A percentile compares a stretch with the other conserved stretches of the same genome.
These are phyloP conservation scores for Drosophila carrolli DNA, from an alignment of 1,140 invertebrate genomes.

Conservation along the genomic window DNA sequence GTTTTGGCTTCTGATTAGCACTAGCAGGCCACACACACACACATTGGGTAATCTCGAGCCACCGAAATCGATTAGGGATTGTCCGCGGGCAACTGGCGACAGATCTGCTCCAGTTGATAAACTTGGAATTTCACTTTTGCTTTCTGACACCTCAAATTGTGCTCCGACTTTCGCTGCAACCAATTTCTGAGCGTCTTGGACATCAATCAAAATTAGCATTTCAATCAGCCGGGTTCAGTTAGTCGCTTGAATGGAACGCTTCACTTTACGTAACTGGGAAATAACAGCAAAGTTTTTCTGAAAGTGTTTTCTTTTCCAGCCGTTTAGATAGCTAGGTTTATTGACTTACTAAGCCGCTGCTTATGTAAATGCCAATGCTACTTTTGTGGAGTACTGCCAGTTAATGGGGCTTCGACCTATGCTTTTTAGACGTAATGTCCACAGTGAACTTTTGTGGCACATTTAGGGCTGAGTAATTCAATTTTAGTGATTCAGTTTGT, in stretches of 20 bases:
- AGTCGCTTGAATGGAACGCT: conserved; percentile 18
- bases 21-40: conserved; percentile 21
- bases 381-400: conserved; percentile 24
- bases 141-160: conserved; percentile 67
- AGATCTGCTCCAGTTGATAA: conserved; percentile 45
- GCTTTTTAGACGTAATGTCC: conserved; percentile 48
- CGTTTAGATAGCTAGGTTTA: conserved; percentile 12
- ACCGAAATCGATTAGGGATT: conserved; percentile 11
- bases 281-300: conserved; percentile 7
- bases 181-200: conserved; percentile 38
- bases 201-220: conserved; percentile 81
- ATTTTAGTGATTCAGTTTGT: no score
- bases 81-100: not conserved
- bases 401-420: conserved; percentile 22
- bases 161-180: conserved; percentile 64
- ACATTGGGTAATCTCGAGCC: conserved; percentile 34
- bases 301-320: conserved; percentile 31
- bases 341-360: conserved; percentile 18
- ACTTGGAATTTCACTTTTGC: conserved; percentile 69
- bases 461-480: conserved; percentile 22
- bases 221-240: conserved; percentile 63
- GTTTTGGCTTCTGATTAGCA: conserved; percentile 65
- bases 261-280: conserved; percentile 42
- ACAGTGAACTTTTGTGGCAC: conserved; percentile 10
- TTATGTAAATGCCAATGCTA: conserved; percentile 27